These are phyloP conservation scores for Deroplatys truncata DNA, from an alignment of 2,888 invertebrate genomes.

Conservation along the genomic window DNA sequence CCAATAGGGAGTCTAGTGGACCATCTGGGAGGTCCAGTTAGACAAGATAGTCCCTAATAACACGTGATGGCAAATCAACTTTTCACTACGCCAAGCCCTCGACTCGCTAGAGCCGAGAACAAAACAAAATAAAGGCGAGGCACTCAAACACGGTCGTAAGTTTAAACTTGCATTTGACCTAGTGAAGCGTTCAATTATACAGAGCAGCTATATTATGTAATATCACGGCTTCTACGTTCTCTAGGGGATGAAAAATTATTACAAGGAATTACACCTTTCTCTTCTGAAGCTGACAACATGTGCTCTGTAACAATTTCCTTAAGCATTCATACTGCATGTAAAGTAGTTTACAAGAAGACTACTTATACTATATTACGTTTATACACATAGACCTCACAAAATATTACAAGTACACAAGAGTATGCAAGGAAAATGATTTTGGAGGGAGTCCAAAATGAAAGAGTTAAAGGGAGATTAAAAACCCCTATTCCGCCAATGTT, in stretches of 20 bases:
- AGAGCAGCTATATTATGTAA: not conserved
- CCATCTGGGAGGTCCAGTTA: not conserved
- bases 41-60: not conserved
- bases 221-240: not conserved
- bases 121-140: not conserved
- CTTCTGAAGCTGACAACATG: not conserved
- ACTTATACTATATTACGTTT: too few relatives aligned
- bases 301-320: too few relatives aligned
- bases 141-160: not conserved
- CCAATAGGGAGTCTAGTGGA: too few relatives aligned
- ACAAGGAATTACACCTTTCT: not conserved
- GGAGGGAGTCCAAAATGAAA: too few relatives aligned
- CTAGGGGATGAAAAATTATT: not conserved
- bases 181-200: not conserved
- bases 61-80: not conserved
- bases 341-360: too few relatives aligned
- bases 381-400: too few relatives aligned
- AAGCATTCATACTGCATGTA: too few relatives aligned
- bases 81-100: not conserved
- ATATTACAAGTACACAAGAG: too few relatives aligned
- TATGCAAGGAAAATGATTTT: too few relatives aligned
- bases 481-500: too few relatives aligned
- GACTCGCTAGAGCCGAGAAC: not conserved
- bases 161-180: not conserved
- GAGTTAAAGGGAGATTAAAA: too few relatives aligned